Evolutionary conservation across 2,888 invertebrate genomes (phyloP).

Genomic region (Volucella bombylans): DNA sequence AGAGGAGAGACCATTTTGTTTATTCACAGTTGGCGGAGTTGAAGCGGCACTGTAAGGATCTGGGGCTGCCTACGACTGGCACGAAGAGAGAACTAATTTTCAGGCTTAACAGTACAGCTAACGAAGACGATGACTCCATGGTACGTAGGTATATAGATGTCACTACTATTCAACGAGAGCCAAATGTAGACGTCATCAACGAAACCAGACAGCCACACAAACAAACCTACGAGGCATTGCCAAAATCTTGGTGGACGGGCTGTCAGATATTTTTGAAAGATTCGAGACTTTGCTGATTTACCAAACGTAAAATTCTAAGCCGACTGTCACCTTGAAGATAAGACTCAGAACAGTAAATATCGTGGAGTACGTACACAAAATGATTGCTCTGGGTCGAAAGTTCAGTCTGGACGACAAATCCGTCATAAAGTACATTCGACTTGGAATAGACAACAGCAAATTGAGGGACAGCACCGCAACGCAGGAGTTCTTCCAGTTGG

Average conservation of each 20-base stretch:
- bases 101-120: neutral
- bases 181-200: neutral
- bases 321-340: conserved; percentile 1
- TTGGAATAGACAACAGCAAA: neutral
- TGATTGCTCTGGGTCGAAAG: neutral
- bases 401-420: too few species aligned
- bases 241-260: neutral
- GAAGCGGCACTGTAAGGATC: too few species aligned
- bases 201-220: conserved; percentile 8
- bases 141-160: neutral
- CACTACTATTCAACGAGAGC: neutral
- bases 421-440: neutral
- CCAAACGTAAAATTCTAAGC: conserved; percentile 1
- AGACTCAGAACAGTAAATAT: neutral
- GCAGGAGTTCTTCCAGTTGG: conserved; percentile 10
- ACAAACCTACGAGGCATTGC: neutral
- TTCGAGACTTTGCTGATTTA: neutral
- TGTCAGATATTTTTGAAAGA: neutral
- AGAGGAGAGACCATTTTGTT: too few species aligned
- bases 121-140: too few species aligned
- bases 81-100: neutral
- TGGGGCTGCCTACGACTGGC: neutral
- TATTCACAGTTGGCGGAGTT: too few species aligned
- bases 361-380: neutral
- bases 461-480: neutral